A percentile compares a stretch with the other conserved stretches of the same genome.
Conservation (phyloP, 2,797 vertebrate genomes). For the Rousettus madagascariensis region DNA sequence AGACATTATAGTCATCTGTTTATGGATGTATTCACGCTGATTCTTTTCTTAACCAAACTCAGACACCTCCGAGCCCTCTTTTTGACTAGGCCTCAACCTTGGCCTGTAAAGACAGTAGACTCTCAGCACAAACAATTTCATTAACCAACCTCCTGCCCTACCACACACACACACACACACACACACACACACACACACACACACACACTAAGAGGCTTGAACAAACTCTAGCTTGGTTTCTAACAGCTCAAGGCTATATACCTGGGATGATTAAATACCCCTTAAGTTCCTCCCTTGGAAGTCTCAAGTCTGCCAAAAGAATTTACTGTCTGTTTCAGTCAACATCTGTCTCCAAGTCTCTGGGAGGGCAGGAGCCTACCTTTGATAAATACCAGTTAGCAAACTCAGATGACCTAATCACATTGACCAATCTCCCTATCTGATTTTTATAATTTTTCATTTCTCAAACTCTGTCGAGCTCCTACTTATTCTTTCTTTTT, state of each 20-base stretch:
- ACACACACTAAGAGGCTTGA: not conserved
- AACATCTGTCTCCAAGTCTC: not conserved
- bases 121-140: not conserved
- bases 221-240: not conserved
- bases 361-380: not conserved
- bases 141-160: not conserved
- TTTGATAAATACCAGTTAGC: not conserved
- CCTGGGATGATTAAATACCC: not conserved
- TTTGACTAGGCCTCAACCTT: not conserved
- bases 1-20: not conserved
- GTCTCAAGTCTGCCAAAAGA: not conserved
- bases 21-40: not conserved
- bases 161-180: too few relatives aligned
- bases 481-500: not conserved
- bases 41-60: not conserved
- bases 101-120: not conserved
- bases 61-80: not conserved
- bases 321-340: not conserved
- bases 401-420: not conserved
- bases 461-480: not conserved
- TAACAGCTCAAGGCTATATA: not conserved
- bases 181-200: too few relatives aligned
- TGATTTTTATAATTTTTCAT: conserved; percentile 4
- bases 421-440: not conserved
- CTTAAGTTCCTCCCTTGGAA: not conserved